These are phyloP conservation scores for Sparus aurata DNA, from an alignment of 2,797 vertebrate genomes.

Conservation along the genomic window DNA sequence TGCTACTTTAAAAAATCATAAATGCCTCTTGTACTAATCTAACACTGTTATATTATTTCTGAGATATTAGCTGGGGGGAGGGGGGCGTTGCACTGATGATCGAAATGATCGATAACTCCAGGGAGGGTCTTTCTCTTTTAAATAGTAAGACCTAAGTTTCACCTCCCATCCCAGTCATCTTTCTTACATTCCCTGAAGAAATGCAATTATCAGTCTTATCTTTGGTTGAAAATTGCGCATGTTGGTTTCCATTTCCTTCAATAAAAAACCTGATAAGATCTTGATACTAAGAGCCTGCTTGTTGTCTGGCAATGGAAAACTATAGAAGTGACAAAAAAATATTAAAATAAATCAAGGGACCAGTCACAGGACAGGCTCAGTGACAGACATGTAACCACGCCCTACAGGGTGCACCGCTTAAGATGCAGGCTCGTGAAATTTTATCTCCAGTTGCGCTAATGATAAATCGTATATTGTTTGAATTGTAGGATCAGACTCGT, in stretches of 20 bases:
- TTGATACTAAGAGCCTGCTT: not conserved
- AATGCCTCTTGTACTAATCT: not conserved
- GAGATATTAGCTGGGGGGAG: not conserved
- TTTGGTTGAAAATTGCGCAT: not conserved
- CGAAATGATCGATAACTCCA: not conserved
- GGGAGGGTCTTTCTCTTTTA: not conserved
- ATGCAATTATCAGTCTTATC: slow-evolving; percentile 10
- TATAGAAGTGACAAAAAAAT: not conserved
- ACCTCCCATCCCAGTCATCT: not conserved
- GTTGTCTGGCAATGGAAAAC: not conserved
- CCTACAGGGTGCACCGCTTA: not conserved
- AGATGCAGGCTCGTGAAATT: not conserved
- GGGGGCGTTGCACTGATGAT: not conserved
- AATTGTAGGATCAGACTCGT: slow-evolving; percentile 3
- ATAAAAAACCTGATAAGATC: slow-evolving; percentile 2
- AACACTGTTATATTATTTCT: too few relatives aligned
- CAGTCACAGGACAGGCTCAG: slow-evolving; percentile 18
- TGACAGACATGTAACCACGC: not conserved
- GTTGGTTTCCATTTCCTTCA: not conserved
- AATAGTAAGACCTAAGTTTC: not conserved
- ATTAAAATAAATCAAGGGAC: not conserved
- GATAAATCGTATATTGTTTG: not conserved
- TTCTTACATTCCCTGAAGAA: slow-evolving; percentile 1
- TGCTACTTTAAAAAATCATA: too few relatives aligned
- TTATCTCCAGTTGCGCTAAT: not conserved